Percentiles rank a stretch among this genome's conserved stretches.
phyloP scores from a whole-genome alignment of 1,140 invertebrate genomes.

The Trichonephila inaurata region DNA sequence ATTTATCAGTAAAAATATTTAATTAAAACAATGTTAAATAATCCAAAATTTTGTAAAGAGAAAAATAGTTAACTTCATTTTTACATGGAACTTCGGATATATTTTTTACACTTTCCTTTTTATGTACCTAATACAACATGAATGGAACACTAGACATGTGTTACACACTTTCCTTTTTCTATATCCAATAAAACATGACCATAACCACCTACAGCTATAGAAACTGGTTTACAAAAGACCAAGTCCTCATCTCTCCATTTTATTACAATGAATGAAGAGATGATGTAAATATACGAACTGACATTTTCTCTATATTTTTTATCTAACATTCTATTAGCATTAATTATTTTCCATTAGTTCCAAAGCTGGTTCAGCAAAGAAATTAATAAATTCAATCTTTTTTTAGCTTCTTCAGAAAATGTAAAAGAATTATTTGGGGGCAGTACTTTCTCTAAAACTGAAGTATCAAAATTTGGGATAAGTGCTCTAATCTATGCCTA shows the following conservation, averaged over 20 bases:
- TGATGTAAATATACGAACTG: neutral
- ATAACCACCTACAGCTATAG: neutral
- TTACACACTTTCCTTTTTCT: neutral
- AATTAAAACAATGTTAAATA: too few relatives aligned
- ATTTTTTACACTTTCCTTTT: too few relatives aligned
- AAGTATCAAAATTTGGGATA: neutral
- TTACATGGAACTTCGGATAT: too few relatives aligned
- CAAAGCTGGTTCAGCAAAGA: neutral
- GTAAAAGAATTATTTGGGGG: too few relatives aligned
- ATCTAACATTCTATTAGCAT: neutral
- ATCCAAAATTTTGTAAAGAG: too few relatives aligned
- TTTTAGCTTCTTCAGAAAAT: too few relatives aligned
- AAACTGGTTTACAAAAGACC: neutral
- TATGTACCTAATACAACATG: too few relatives aligned
- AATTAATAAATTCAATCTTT: neutral
- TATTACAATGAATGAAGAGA: neutral
- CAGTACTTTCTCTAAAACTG: too few relatives aligned
- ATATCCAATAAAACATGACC: neutral
- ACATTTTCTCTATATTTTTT: neutral
- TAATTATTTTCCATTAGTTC: neutral
- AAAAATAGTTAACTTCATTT: too few relatives aligned
- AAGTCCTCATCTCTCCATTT: neutral
- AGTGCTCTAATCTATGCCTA: neutral
- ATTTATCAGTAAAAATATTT: too few relatives aligned
- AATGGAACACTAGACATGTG: too few relatives aligned